phyloP scores from a whole-genome alignment of 2,113 vertebrate species.

The Anser brachyrhynchus region DNA sequence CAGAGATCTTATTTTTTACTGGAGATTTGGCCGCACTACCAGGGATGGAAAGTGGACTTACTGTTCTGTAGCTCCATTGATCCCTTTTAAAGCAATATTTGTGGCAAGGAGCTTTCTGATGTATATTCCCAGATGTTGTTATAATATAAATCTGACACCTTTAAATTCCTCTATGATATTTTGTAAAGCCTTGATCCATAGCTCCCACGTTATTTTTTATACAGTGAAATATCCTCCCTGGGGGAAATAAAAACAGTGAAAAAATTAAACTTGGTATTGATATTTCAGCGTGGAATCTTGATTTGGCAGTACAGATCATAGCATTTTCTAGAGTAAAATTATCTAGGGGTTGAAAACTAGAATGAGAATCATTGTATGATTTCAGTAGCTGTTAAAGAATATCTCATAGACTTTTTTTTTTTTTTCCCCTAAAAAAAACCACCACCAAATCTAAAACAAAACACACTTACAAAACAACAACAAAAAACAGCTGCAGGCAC shows the following conservation, averaged over 20 bases:
- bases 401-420: background rate
- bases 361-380: background rate
- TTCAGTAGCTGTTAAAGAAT: constrained; percentile 49
- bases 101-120: background rate
- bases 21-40: background rate
- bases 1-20: background rate
- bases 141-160: background rate
- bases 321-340: constrained; percentile 28
- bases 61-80: background rate
- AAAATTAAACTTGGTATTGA: background rate
- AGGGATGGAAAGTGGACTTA: background rate
- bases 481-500: constrained; percentile 37
- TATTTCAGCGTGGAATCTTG: background rate
- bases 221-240: background rate
- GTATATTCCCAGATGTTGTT: background rate
- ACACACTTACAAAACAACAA: background rate
- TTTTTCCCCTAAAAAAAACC: background rate
- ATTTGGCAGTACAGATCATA: background rate
- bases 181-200: background rate
- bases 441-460: no score
- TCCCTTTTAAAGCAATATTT: background rate
- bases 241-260: background rate
- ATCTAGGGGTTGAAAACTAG: constrained; percentile 5
- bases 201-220: background rate
- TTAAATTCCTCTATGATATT: background rate